Base-by-base conservation (phyloP, 2,888 invertebrate genomes). In the Hyalella azteca region DNA sequence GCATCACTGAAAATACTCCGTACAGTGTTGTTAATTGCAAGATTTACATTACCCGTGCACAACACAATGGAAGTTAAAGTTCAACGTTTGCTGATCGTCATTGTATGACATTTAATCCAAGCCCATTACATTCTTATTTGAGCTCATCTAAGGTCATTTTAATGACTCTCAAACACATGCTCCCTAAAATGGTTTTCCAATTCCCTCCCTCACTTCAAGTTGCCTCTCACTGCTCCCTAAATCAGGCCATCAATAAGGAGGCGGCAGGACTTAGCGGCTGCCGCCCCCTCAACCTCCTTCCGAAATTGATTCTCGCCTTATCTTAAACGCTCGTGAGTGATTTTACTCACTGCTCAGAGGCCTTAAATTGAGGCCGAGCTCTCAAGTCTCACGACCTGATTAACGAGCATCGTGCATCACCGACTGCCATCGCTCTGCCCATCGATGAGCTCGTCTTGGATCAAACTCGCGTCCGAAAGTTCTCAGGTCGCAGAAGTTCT, bases 241-340 rank as follows among this genome's bases (percentile, higher is more conserved):
- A 66, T 66, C 66, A 66, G 66, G 36, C 29, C 66, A 66, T 66
- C 66, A 66, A 66, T 66, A 66, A 66, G 36, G 66, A 36, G 66
- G 66, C 66, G 36, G 32, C 66, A 66, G 66, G 66, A 36, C 66
- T 66, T 66, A 66, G 66, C 66, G 66, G 36, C 45, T 11, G 45
- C 11, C 45, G 15, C 11, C 45, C 11, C 45, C 45, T 9, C 11
- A 19, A 39, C 66, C 66, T 66, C 36, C 66, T 66, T 66, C 66
- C 66, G 66, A 66, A 66, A 66, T 66, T 66, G 66, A 66, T 66
- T 66, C 19, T 66, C 36, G 66, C 36, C 66, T 66, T 66, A 66
- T 66, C 66, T 66, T 36, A 66, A 66, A 36, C 7, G 66, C 66
- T 66, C 36, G 66, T 66, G 66, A 66, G 66, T 36, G 32, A 66